Conservation (phyloP, 2,113 vertebrate species). For the Ondatra zibethicus region DNA sequence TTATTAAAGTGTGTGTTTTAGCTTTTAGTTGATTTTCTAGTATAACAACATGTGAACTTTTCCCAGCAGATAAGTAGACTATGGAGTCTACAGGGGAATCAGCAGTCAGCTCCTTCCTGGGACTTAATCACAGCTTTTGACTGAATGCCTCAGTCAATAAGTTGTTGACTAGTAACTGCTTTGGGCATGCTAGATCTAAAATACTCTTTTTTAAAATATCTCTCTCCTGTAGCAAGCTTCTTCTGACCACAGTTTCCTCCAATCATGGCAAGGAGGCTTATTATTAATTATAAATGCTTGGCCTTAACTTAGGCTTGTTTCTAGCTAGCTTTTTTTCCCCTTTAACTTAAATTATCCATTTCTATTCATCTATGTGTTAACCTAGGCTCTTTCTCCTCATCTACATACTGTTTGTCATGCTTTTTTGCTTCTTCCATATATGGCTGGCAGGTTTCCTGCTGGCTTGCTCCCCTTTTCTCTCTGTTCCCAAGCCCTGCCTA, state of each 20-base stretch:
- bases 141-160: background rate
- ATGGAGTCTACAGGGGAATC: background rate
- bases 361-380: background rate
- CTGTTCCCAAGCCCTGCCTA: background rate
- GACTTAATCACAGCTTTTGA: background rate
- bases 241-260: background rate
- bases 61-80: background rate
- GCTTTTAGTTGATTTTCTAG: background rate
- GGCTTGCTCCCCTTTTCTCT: background rate
- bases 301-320: background rate
- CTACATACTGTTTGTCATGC: background rate
- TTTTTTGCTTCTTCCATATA: background rate
- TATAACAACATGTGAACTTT: background rate
- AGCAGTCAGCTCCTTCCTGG: background rate
- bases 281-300: background rate
- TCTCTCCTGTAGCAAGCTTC: background rate
- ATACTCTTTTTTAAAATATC: background rate
- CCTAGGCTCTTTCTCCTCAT: background rate
- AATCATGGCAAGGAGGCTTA: background rate
- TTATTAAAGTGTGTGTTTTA: background rate
- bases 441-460: background rate
- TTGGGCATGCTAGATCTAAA: background rate
- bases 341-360: background rate
- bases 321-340: background rate
- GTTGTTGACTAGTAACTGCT: background rate